Percentiles rank a stretch among this genome's conserved stretches.
phyloP scores from a whole-genome alignment of 2,113 vertebrate genomes.

The Sturnus vulgaris region DNA sequence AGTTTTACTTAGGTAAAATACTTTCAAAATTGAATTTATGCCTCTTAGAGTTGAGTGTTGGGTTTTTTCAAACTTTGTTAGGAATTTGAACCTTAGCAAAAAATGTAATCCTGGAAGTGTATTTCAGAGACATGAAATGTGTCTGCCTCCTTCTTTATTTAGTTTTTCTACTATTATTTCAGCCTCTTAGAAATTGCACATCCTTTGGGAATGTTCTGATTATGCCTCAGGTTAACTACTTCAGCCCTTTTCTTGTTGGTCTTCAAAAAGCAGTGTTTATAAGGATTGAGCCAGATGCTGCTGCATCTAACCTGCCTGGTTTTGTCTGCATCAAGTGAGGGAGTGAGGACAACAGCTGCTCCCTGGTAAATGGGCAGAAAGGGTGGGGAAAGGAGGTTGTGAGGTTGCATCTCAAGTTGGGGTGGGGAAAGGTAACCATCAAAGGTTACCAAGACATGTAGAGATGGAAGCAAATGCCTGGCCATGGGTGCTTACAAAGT shows the following conservation, averaged over 20 bases:
- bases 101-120: neutral
- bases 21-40: constrained; percentile 28
- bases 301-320: neutral
- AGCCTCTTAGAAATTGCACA: neutral
- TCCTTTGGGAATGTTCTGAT: neutral
- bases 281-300: neutral
- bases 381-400: neutral
- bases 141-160: neutral
- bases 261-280: neutral
- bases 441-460: neutral
- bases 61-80: neutral
- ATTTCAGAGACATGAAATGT: neutral
- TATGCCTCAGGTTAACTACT: neutral
- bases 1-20: constrained; percentile 3
- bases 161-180: neutral
- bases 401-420: neutral
- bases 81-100: neutral
- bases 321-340: neutral
- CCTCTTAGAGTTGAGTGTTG: neutral
- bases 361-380: neutral
- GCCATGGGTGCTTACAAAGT: neutral
- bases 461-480: neutral
- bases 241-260: neutral
- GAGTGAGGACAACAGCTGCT: neutral
- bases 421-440: neutral